Conservation (phyloP, 2,888 invertebrate genomes). For the Beris chalybata region DNA sequence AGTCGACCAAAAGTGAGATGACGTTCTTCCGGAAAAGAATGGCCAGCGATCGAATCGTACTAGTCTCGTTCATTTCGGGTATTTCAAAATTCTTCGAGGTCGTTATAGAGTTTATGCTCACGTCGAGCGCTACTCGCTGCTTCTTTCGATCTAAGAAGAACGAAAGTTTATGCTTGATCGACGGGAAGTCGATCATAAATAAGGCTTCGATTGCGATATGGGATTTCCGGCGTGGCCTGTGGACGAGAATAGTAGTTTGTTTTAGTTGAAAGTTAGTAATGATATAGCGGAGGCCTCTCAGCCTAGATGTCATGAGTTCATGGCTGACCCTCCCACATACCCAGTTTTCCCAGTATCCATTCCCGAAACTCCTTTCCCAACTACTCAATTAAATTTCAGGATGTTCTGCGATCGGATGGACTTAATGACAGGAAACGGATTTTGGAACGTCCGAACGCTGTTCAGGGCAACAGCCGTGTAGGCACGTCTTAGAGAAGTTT, state of each 20-base stretch:
- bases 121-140: slow-evolving; percentile 53
- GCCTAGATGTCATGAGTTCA: too few relatives aligned
- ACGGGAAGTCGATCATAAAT: slow-evolving; percentile 57
- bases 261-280: too few relatives aligned
- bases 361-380: too few relatives aligned
- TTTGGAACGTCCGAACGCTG: too few relatives aligned
- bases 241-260: neutral
- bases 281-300: too few relatives aligned
- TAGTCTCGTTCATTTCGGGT: slow-evolving; percentile 55
- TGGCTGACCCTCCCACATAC: too few relatives aligned
- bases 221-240: slow-evolving; percentile 54
- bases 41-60: slow-evolving; percentile 55
- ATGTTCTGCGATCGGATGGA: too few relatives aligned
- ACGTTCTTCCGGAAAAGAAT: slow-evolving; percentile 53
- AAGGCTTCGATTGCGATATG: slow-evolving; percentile 56
- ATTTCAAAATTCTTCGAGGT: slow-evolving; percentile 55
- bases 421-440: too few relatives aligned
- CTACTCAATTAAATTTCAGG: too few relatives aligned
- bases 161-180: slow-evolving; percentile 55
- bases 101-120: slow-evolving; percentile 51
- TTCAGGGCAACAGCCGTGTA: too few relatives aligned
- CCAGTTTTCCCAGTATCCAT: too few relatives aligned
- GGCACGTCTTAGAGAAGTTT: too few relatives aligned
- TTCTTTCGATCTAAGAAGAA: slow-evolving; percentile 56
- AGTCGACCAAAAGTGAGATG: slow-evolving; percentile 53